Percentiles rank a stretch among this genome's conserved stretches.
Conservation (phyloP, 2,113 vertebrate species). For the Petromus typicus region DNA sequence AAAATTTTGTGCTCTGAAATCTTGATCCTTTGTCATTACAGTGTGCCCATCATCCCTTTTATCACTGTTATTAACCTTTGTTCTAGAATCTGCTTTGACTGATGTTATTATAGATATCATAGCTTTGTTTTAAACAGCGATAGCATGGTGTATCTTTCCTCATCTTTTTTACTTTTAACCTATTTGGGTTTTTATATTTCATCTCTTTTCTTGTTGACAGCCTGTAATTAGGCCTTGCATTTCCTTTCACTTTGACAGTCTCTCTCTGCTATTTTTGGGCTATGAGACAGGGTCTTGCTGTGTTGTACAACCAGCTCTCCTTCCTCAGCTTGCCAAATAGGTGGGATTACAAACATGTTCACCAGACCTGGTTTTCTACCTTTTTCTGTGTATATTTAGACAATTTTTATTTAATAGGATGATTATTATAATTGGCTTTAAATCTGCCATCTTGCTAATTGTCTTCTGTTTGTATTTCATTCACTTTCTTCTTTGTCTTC, state of each 20-base stretch:
- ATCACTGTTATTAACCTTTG: constrained; percentile 26
- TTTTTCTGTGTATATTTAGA: constrained; percentile 18
- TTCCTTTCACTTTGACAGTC: background rate
- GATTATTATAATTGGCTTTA: constrained; percentile 37
- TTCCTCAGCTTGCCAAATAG: background rate
- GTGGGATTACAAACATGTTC: background rate
- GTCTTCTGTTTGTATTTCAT: constrained; percentile 16
- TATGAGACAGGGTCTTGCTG: background rate
- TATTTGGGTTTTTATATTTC: constrained; percentile 37
- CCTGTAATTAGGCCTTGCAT: background rate
- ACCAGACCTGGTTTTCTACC: background rate
- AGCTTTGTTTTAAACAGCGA: background rate
- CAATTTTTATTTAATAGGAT: constrained; percentile 7
- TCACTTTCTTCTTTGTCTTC: background rate
- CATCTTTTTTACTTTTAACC: constrained; percentile 17
- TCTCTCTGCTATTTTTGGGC: background rate
- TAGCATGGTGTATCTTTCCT: background rate
- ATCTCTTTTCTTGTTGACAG: background rate
- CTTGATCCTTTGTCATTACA: constrained; percentile 6
- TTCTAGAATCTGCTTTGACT: constrained; percentile 48
- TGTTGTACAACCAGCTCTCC: background rate
- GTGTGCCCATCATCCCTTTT: background rate
- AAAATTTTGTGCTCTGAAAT: background rate
- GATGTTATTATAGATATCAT: background rate
- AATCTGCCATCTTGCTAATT: background rate